These are phyloP conservation scores for Dicyrtomina minuta DNA, from an alignment of 2,888 invertebrate species.

Conservation along the genomic window DNA sequence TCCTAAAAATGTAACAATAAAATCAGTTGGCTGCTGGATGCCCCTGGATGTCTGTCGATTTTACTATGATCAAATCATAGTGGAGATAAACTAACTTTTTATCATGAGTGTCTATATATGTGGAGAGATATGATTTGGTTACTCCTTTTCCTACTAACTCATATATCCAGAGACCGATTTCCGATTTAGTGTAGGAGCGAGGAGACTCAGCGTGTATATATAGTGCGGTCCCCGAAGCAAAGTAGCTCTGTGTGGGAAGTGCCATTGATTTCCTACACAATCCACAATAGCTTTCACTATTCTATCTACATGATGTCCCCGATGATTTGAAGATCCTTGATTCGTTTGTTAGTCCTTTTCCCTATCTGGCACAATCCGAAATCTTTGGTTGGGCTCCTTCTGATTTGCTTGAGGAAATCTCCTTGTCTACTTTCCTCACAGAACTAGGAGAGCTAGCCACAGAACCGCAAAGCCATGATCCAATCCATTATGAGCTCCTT, in stretches of 20 bases:
- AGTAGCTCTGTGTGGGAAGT: too few species aligned
- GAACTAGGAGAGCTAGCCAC: not conserved
- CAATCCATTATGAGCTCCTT: not conserved
- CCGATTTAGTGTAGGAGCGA: too few species aligned
- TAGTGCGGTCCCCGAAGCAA: too few species aligned
- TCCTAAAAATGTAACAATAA: not conserved
- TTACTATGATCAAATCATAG: not conserved
- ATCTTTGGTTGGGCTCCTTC: constrained; percentile 1
- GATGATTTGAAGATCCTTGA: constrained; percentile 15
- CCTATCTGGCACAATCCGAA: constrained; percentile 1
- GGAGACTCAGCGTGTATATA: too few species aligned
- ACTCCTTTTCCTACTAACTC: not conserved
- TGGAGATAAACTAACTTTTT: too few species aligned
- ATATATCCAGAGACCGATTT: not conserved
- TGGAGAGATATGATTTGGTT: too few species aligned
- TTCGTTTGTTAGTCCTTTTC: constrained; percentile 10
- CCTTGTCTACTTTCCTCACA: not conserved
- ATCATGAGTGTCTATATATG: too few species aligned
- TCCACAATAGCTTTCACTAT: too few species aligned
- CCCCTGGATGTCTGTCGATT: not conserved
- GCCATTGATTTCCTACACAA: too few species aligned
- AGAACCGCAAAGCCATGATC: too few species aligned
- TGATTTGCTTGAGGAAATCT: not conserved
- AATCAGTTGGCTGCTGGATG: not conserved
- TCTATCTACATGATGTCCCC: not conserved